phyloP scores from a whole-genome alignment of 2,888 invertebrate species.

The Erebia aethiops region DNA sequence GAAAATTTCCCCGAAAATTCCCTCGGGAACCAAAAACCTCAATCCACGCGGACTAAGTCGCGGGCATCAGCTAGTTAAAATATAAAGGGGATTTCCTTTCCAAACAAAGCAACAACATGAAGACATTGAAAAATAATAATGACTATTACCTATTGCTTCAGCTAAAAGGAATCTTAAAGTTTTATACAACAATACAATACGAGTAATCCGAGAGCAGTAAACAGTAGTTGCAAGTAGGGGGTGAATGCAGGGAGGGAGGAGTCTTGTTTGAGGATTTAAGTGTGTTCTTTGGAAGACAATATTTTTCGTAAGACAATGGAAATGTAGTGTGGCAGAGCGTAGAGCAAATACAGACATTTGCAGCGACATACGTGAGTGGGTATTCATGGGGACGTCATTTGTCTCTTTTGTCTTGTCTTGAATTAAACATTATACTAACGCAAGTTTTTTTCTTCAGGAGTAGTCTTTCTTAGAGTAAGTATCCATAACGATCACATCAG shows the following conservation, averaged over 20 bases:
- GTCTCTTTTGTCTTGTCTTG: slow-evolving; percentile 20
- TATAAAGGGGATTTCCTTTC: too few relatives aligned
- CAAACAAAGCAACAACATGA: neutral
- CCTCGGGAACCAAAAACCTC: too few relatives aligned
- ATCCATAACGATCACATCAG: neutral
- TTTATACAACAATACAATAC: slow-evolving; percentile 24
- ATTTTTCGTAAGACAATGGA: slow-evolving; percentile 40
- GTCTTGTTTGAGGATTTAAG: slow-evolving; percentile 45
- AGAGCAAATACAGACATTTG: slow-evolving; percentile 24
- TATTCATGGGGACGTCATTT: slow-evolving; percentile 25
- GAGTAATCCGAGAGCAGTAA: slow-evolving; percentile 46
- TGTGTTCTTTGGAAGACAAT: slow-evolving; percentile 44
- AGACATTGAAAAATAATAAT: slow-evolving; percentile 29
- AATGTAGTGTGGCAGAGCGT: slow-evolving; percentile 16
- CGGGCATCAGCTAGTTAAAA: too few relatives aligned
- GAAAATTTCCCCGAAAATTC: too few relatives aligned
- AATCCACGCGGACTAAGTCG: too few relatives aligned
- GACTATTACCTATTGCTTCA: slow-evolving; percentile 31
- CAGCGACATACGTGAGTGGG: slow-evolving; percentile 30
- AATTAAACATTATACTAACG: slow-evolving; percentile 1
- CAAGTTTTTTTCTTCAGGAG: neutral
- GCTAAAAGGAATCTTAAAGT: slow-evolving; percentile 34
- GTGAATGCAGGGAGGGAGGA: slow-evolving; percentile 26
- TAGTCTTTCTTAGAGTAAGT: too few relatives aligned
- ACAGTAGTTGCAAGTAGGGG: slow-evolving; percentile 32